phyloP scores from a whole-genome alignment of 2,888 invertebrate genomes.

The Pecten maximus region DNA sequence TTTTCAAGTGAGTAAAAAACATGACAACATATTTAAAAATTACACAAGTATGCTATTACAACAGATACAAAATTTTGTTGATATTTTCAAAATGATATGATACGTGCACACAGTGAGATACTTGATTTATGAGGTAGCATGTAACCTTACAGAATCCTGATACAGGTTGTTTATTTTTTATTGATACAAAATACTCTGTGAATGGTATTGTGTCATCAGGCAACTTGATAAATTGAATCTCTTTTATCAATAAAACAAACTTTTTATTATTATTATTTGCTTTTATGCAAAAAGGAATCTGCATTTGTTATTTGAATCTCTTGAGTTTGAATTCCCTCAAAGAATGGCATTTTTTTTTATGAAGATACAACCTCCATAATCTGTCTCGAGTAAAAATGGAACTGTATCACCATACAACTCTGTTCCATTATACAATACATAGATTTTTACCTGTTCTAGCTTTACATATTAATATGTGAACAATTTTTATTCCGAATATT shows the following conservation, averaged over 20 bases:
- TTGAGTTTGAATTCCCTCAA: background rate
- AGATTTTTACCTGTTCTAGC: background rate
- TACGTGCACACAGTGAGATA: too few relatives aligned
- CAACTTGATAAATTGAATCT: background rate
- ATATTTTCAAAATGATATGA: too few relatives aligned
- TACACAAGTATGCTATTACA: too few relatives aligned
- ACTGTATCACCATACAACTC: background rate
- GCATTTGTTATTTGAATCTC: background rate
- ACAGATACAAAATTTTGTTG: too few relatives aligned
- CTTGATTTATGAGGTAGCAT: background rate
- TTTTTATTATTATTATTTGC: background rate
- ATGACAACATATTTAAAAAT: too few relatives aligned
- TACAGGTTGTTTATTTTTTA: background rate
- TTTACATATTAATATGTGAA: background rate
- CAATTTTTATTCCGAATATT: background rate
- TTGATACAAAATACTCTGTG: background rate
- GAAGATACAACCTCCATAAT: background rate
- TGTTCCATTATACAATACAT: background rate
- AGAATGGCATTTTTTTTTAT: background rate
- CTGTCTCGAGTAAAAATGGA: background rate
- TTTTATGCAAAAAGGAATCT: background rate
- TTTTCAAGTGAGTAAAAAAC: too few relatives aligned
- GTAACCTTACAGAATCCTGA: background rate
- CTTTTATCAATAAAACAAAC: background rate
- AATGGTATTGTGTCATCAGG: background rate